A percentile compares a stretch with the other conserved stretches of the same genome.
Evolutionary conservation across 2,113 vertebrate genomes (phyloP).

Genomic region (Thalassoma bifasciatum): DNA sequence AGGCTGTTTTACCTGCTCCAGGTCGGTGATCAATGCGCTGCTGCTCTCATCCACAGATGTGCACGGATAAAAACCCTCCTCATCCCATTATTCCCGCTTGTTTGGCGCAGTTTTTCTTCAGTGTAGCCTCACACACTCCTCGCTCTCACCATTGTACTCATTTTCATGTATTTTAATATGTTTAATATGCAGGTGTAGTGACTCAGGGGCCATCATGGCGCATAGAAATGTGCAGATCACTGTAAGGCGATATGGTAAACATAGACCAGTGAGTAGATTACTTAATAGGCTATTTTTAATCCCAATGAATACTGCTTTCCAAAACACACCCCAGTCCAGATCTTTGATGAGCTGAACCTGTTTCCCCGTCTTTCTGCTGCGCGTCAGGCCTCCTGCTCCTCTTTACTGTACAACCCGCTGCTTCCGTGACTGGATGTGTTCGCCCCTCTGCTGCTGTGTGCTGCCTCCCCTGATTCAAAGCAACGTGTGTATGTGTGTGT

Average conservation of each 20-base stretch:
- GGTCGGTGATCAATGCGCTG: conserved; percentile 56
- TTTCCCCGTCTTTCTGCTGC: conserved; percentile 7
- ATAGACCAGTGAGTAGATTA: not conserved
- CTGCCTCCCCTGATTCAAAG: conserved; percentile 60
- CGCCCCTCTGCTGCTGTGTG: conserved; percentile 40
- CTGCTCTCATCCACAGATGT: conserved; percentile 61
- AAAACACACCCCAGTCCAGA: not conserved
- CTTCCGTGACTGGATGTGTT: conserved; percentile 68
- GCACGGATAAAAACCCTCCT: conserved; percentile 49
- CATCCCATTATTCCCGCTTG: conserved; percentile 56
- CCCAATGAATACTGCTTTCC: not conserved
- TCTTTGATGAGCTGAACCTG: not conserved
- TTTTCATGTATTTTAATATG: not conserved
- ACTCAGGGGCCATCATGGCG: not conserved
- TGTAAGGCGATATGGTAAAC: not conserved
- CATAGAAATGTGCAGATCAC: not conserved
- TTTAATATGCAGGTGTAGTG: not conserved
- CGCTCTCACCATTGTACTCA: not conserved
- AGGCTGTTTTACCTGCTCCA: conserved; percentile 43
- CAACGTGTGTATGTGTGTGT: conserved; percentile 56
- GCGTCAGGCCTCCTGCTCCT: conserved; percentile 15
- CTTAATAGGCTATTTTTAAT: not conserved
- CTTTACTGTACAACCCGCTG: conserved; percentile 23
- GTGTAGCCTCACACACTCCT: conserved; percentile 8
- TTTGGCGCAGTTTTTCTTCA: conserved; percentile 21